Conservation (phyloP, 2,797 vertebrate genomes). For the Psittacula derbiana region DNA sequence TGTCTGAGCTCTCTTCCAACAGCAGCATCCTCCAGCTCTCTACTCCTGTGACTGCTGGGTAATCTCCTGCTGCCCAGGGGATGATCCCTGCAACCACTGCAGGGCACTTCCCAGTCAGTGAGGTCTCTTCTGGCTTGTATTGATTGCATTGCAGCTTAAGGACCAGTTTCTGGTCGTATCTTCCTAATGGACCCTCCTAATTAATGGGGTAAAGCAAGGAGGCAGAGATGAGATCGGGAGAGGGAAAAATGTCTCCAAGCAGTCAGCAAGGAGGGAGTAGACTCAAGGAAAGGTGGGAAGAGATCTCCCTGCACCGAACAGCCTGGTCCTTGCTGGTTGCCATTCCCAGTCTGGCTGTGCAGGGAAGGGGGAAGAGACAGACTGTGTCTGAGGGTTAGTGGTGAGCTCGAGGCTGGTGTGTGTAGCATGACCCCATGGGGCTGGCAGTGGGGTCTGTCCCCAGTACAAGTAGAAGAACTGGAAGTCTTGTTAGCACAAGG, state of each 20-base stretch:
- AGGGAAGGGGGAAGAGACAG: neutral
- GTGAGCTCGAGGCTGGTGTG: rapidly evolving
- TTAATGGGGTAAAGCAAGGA: rapidly evolving
- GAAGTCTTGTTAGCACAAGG: neutral
- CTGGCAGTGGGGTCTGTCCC: neutral
- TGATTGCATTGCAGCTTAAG: neutral
- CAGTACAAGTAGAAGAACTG: neutral
- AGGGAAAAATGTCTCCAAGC: neutral
- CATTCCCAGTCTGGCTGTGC: neutral
- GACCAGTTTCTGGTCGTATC: neutral
- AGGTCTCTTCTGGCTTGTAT: neutral
- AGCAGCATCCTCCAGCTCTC: neutral
- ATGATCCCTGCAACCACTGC: neutral
- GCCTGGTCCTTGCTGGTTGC: neutral
- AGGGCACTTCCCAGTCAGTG: rapidly evolving
- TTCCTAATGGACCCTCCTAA: neutral
- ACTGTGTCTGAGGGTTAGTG: neutral
- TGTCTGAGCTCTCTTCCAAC: neutral
- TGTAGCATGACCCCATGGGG: rapidly evolving
- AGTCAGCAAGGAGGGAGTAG: neutral
- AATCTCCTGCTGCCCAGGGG: neutral
- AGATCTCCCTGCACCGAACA: neutral
- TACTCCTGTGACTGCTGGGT: neutral
- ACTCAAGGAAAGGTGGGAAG: neutral
- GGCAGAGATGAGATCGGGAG: neutral